Evolutionary conservation across 2,888 invertebrate species (phyloP), one percentile per base, ranked within the genome.

Genomic region (Helicoverpa assulta): DNA sequence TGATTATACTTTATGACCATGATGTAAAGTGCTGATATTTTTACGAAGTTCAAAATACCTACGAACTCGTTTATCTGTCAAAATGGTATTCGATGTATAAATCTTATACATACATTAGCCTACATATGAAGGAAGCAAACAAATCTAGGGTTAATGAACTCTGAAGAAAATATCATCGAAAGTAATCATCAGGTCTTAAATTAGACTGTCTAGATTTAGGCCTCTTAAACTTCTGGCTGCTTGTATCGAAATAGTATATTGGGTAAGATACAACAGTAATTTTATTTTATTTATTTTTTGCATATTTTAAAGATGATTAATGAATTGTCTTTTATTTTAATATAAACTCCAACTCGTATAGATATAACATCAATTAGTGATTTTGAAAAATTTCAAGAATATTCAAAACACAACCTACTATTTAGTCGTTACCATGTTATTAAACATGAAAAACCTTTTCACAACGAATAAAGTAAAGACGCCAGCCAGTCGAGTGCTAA

Each of bases 91-190:
- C 29, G 59, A 56, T 76, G 29, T 26, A 53, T 29, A 57, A 40
- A 63, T 40, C 18, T 62, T 51, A 43, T 18, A 53, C 5, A 29
- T 50, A 57, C 61, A 73, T 73, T 55, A 53, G 57, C 60, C 33
- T 64, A 58, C 60, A 50, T 64, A 10, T 8, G 51, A 62, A 47
- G 8, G 63, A 40, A 61, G 40, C 26, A 78, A 71, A 78, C 71
- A 78, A 65, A 57, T 43, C 61, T 21, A 62, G 61, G 67, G 76
- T 51, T 59, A 78, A 82, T 58, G 81, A 83, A 73, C 78, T 70
- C 67, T 54, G 58, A 65, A 33, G 55, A 67, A 72, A 76, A 80
- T 73, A 78, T 74, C 54, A 65, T 78, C 40, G 43, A 50, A 52
- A 67, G 59, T 67, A 71, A 61, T 69, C 52, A 26, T 29, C 57